Evolutionary conservation across 1,140 invertebrate species (phyloP).

Genomic region (Pseudomyrmex concolor): DNA sequence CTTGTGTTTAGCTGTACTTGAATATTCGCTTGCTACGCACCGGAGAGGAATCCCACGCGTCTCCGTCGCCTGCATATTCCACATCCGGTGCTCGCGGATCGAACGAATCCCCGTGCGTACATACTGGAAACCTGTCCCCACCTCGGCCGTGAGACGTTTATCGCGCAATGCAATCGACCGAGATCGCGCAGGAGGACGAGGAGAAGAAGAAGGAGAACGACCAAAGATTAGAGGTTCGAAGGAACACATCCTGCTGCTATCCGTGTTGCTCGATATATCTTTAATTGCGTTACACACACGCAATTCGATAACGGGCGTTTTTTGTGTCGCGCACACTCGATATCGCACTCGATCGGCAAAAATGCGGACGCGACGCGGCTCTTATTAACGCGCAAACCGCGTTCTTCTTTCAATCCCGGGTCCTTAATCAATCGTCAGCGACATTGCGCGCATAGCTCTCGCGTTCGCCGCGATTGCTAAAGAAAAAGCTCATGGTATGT

Average conservation of each 20-base stretch:
- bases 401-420: background rate
- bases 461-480: background rate
- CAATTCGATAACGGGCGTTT: conserved; percentile 38
- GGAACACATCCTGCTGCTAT: conserved; percentile 34
- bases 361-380: background rate
- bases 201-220: background rate
- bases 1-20: conserved; percentile 58
- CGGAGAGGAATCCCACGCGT: conserved; percentile 77
- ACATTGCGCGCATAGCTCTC: conserved; percentile 19
- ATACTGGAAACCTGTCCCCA: conserved; percentile 74
- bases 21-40: conserved; percentile 54
- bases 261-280: conserved; percentile 19
- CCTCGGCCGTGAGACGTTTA: conserved; percentile 48
- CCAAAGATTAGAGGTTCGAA: conserved; percentile 38
- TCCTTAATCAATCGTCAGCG: conserved; percentile 24
- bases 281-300: conserved; percentile 45
- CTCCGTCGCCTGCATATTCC: conserved; percentile 76
- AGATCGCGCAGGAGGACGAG: conserved; percentile 26
- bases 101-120: conserved; percentile 51
- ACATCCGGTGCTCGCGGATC: conserved; percentile 76
- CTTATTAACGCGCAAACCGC: background rate
- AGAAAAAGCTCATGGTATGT: conserved; percentile 23
- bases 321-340: background rate
- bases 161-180: conserved; percentile 63
- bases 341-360: conserved; percentile 32